These are phyloP conservation scores for Frankliniella fusca DNA, from an alignment of 2,888 invertebrate species.

Conservation along the genomic window DNA sequence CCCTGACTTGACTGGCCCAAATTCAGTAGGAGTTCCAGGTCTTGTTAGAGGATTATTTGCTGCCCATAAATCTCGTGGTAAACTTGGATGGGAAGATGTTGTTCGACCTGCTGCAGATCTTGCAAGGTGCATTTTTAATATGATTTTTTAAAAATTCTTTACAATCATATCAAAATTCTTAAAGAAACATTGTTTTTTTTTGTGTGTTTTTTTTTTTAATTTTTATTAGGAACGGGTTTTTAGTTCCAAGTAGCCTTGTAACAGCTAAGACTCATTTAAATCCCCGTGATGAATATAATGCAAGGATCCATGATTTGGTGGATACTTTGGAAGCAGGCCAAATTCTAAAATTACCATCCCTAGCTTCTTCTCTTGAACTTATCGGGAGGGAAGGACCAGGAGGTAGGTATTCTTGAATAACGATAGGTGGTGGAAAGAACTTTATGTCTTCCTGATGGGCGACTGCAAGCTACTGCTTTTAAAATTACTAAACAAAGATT, in stretches of 20 bases:
- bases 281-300: conserved; percentile 33
- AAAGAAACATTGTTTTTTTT: background rate
- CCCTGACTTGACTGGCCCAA: conserved; percentile 31
- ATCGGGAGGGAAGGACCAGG: conserved; percentile 48
- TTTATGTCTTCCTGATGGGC: conserved; percentile 41
- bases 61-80: conserved; percentile 55
- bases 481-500: conserved; percentile 25
- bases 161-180: conserved; percentile 28
- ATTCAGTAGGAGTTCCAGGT: conserved; percentile 52
- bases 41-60: conserved; percentile 57
- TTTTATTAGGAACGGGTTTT: conserved; percentile 51
- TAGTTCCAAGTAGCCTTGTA: conserved; percentile 51
- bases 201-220: conserved; percentile 7
- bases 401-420: conserved; percentile 41
- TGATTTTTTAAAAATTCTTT: too few species aligned
- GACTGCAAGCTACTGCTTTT: conserved; percentile 27
- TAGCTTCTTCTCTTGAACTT: conserved; percentile 55
- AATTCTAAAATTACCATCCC: conserved; percentile 48
- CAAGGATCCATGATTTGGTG: conserved; percentile 37
- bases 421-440: conserved; percentile 42
- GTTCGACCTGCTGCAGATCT: conserved; percentile 57
- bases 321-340: conserved; percentile 48
- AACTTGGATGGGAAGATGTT: conserved; percentile 56
- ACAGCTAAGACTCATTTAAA: conserved; percentile 43
- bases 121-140: conserved; percentile 48